These are phyloP conservation scores for Bhutanitis thaidina DNA, from an alignment of 2,888 invertebrate genomes.

Conservation along the genomic window DNA sequence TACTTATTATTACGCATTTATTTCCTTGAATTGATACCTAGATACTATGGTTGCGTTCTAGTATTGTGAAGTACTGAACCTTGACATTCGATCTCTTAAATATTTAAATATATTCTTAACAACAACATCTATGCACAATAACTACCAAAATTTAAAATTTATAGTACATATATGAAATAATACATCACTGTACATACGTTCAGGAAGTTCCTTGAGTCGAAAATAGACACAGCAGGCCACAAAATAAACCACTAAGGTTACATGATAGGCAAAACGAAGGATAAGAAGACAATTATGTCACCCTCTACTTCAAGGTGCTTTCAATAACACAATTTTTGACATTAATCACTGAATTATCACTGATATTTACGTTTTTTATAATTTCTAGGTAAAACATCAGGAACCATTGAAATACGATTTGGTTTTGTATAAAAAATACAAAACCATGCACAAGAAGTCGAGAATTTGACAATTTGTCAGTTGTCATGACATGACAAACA, in stretches of 20 bases:
- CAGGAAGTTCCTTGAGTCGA: constrained; percentile 42
- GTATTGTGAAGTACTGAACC: constrained; percentile 11
- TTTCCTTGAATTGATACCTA: too few species aligned
- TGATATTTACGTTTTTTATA: constrained; percentile 31
- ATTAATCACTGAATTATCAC: constrained; percentile 26
- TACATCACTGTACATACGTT: constrained; percentile 41
- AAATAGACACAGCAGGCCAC: constrained; percentile 62
- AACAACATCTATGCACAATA: constrained; percentile 14
- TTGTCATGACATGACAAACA: constrained; percentile 23
- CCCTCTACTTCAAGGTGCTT: constrained; percentile 34
- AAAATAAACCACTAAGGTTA: constrained; percentile 70
- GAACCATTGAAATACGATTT: constrained; percentile 26
- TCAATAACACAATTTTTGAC: constrained; percentile 28
- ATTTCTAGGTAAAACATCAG: constrained; percentile 31
- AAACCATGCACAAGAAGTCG: constrained; percentile 33
- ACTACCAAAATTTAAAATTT: constrained; percentile 6
- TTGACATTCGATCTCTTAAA: constrained; percentile 16
- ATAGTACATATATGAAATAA: constrained; percentile 11
- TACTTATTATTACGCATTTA: too few species aligned
- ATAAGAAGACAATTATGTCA: constrained; percentile 44
- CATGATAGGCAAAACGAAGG: constrained; percentile 52
- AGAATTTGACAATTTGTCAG: constrained; percentile 22
- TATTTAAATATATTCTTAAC: neutral
- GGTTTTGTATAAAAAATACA: constrained; percentile 35
- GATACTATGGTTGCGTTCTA: neutral